Conservation (phyloP, 2,113 vertebrate genomes). For the Macaca mulatta region DNA sequence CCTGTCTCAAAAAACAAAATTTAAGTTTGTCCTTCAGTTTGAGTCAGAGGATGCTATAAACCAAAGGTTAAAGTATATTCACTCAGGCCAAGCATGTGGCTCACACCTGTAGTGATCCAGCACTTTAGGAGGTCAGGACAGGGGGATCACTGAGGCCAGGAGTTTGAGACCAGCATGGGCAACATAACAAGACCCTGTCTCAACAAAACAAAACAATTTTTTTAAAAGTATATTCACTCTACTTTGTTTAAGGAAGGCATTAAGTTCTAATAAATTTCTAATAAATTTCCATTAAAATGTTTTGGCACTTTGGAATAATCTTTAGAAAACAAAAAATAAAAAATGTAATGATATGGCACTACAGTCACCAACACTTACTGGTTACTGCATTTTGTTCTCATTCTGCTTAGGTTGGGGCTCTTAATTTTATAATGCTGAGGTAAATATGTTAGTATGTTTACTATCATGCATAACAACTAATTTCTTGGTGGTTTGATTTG, state of each 20-base stretch:
- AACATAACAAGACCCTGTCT: no score
- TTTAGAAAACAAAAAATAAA: background rate
- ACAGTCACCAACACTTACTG: background rate
- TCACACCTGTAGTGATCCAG: no score
- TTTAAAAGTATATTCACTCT: background rate
- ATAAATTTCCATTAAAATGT: background rate
- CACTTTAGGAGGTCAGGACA: no score
- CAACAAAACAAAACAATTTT: no score
- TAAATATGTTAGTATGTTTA: background rate
- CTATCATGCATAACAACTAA: background rate
- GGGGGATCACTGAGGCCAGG: no score
- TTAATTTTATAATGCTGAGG: background rate
- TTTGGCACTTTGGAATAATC: background rate
- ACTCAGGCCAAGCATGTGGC: no score
- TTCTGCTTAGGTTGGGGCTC: background rate
- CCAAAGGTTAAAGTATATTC: background rate
- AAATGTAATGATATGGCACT: background rate
- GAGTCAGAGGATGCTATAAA: background rate
- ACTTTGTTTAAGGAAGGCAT: background rate
- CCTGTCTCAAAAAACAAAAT: no score
- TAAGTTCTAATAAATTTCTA: background rate
- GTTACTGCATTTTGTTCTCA: background rate
- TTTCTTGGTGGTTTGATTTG: background rate
- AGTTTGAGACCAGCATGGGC: no score
- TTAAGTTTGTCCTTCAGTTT: background rate